Base-by-base conservation (phyloP, 2,113 vertebrate species). In the Phalacrocorax brasilianus region DNA sequence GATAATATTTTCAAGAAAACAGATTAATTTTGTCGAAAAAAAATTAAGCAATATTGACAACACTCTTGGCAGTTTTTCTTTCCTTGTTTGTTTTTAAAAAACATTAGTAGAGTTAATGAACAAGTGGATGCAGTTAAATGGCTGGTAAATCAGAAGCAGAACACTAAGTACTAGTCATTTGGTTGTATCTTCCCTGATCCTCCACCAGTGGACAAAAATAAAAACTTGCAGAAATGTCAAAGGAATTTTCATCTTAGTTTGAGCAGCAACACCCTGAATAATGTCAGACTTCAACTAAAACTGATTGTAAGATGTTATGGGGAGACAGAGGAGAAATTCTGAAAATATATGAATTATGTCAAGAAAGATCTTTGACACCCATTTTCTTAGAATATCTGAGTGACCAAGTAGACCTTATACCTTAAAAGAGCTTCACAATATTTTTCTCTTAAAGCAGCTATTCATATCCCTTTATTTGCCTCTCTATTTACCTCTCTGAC, bases 381-480 rank as follows among this genome's bases (percentile, higher is more conserved):
- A 44, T 68, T 95, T 86, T 35, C 73, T 72, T 49, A 59, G 56
- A 81, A 63, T 55, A 32, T 12, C 45, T 66, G 20, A 42, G 8
- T 42, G 38, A 78, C 1, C 65, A 83, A 53, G 8, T 38, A 49
- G 17, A 85, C 4, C 4, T 6, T 66, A 9, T 28, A 45, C 12
- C 32, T 81, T 68, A n/a, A 8, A 8, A 85, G 59, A 91, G 3
- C 14, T 52, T 75, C 15, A 17, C 11, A 77, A 22, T 45, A 9
- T 1, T 73, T 86, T 87, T 45, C 8, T 47, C 30, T 55, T 66
- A 55, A 68, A 81, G 6, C 32, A 74, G 4, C 0, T 0, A 8
- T 71, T 77, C 4, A 8, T 42, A 55, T 42, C 9, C 7, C 8
- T 89, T 83, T 88, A 62, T 79, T 44, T 44, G 15, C 44, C 44